Conservation (phyloP, 2,113 vertebrate genomes). For the Dolichallabes microphthalmus region DNA sequence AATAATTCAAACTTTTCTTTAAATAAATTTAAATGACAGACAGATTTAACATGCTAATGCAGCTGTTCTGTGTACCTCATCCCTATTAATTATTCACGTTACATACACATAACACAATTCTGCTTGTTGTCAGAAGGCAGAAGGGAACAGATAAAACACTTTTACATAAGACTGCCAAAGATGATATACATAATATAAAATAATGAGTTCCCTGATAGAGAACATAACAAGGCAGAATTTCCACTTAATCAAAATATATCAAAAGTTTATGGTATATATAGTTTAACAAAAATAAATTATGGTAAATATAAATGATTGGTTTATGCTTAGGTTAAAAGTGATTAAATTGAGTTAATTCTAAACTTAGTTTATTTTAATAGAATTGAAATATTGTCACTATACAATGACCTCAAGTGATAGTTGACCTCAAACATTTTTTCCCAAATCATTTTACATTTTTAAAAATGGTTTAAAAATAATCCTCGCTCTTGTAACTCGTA, state of each 20-base stretch:
- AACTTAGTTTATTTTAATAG: too few species aligned
- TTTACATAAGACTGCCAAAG: neutral
- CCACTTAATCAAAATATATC: too few species aligned
- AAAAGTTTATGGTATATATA: too few species aligned
- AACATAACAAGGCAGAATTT: neutral
- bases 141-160: too few species aligned
- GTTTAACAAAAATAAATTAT: too few species aligned
- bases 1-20: neutral
- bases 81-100: neutral
- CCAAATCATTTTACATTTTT: neutral
- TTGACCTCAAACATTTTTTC: neutral
- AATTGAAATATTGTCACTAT: too few species aligned
- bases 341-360: too few species aligned
- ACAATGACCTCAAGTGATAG: neutral
- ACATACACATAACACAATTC: too few species aligned
- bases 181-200: neutral
- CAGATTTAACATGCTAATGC: neutral
- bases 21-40: neutral
- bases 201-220: neutral
- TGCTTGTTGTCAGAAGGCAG: too few species aligned
- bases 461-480: neutral
- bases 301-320: too few species aligned
- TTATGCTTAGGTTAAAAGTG: too few species aligned
- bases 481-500: neutral
- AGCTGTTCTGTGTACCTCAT: neutral